Conservation (phyloP, 2,797 vertebrate species). For the Channa striata region DNA sequence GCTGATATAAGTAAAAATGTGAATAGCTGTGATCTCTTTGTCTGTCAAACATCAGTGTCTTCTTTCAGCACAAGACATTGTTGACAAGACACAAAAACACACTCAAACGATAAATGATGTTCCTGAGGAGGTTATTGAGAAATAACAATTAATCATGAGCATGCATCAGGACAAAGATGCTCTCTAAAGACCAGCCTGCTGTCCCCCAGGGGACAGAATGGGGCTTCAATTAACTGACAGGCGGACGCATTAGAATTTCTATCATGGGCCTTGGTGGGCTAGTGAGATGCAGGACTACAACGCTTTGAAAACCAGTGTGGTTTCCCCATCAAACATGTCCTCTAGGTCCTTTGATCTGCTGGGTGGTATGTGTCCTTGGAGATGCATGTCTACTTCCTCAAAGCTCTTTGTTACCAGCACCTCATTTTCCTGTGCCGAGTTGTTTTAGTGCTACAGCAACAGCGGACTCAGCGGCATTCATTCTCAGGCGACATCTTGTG, state of each 20-base stretch:
- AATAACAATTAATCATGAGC: slow-evolving; percentile 73
- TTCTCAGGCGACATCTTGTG: slow-evolving; percentile 54
- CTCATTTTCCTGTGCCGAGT: slow-evolving; percentile 74
- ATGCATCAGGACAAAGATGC: slow-evolving; percentile 67
- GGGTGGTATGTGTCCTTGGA: slow-evolving; percentile 85
- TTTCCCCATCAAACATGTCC: slow-evolving; percentile 82
- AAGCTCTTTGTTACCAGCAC: slow-evolving; percentile 77
- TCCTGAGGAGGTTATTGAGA: slow-evolving; percentile 68
- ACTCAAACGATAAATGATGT: slow-evolving; percentile 60
- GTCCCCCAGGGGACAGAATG: slow-evolving; percentile 64
- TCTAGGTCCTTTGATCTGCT: slow-evolving; percentile 81
- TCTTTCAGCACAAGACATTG: slow-evolving; percentile 59
- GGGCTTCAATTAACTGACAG: slow-evolving; percentile 83
- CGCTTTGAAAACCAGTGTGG: slow-evolving; percentile 81
- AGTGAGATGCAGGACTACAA: slow-evolving; percentile 68
- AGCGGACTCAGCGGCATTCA: slow-evolving; percentile 54
- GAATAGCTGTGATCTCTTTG: slow-evolving; percentile 67
- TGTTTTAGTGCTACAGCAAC: slow-evolving; percentile 61
- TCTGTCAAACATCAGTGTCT: slow-evolving; percentile 71
- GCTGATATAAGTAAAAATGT: slow-evolving; percentile 47
- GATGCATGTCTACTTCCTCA: slow-evolving; percentile 79
- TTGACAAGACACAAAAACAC: slow-evolving; percentile 59
- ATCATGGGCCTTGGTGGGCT: slow-evolving; percentile 69
- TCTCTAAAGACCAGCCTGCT: slow-evolving; percentile 68
- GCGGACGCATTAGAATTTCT: slow-evolving; percentile 74